These are phyloP conservation scores for Schizotus pectinicornis DNA, from an alignment of 2,888 invertebrate species.

Conservation along the genomic window DNA sequence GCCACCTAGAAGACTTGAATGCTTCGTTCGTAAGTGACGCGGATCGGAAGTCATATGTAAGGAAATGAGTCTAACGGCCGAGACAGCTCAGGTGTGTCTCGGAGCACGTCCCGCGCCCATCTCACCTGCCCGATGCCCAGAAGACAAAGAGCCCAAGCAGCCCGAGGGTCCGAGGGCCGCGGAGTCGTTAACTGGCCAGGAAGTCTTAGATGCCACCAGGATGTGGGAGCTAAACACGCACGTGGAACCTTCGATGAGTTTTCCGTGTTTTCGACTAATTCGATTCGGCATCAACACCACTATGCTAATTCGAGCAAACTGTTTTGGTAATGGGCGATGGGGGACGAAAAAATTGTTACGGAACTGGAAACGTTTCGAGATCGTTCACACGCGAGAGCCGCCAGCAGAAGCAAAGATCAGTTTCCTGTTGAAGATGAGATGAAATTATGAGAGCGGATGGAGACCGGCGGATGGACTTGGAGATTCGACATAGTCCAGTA, in stretches of 20 bases:
- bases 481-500: conserved; percentile 32
- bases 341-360: no score
- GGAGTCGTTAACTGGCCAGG: no score
- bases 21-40: conserved; percentile 42
- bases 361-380: no score
- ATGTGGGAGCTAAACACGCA: conserved; percentile 1
- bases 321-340: no score
- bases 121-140: conserved; percentile 34
- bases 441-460: conserved; percentile 31
- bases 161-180: no score
- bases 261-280: conserved; percentile 23
- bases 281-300: no score
- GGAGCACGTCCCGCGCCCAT: conserved; percentile 32
- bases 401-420: background rate
- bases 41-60: conserved; percentile 58
- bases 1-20: conserved; percentile 40
- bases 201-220: no score
- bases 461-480: conserved; percentile 23
- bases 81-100: conserved; percentile 57
- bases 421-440: conserved; percentile 28
- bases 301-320: no score
- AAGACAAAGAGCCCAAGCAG: no score
- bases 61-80: conserved; percentile 58
- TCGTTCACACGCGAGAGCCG: no score
- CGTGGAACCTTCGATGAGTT: conserved; percentile 24